These are phyloP conservation scores for Oostethus manadensis DNA, from an alignment of 2,113 vertebrate genomes.

Conservation along the genomic window DNA sequence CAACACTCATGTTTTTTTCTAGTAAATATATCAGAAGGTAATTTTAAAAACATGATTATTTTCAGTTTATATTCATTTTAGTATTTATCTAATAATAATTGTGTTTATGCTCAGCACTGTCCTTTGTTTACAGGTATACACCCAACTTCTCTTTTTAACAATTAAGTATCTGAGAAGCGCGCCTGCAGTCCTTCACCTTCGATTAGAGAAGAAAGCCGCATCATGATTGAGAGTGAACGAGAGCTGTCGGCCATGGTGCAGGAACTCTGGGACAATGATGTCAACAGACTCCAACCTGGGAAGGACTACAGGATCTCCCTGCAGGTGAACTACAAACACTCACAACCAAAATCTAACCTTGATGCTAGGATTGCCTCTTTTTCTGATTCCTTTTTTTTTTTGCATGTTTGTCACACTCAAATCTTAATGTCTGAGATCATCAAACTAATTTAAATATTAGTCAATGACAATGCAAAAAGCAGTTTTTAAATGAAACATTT, in stretches of 20 bases:
- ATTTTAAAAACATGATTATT: too few species aligned
- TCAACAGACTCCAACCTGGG: constrained; percentile 72
- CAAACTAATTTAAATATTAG: too few species aligned
- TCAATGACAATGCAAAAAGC: too few species aligned
- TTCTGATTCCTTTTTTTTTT: too few species aligned
- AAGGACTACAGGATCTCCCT: constrained; percentile 76
- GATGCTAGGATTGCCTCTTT: too few species aligned
- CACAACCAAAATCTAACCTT: background rate
- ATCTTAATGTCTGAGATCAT: too few species aligned
- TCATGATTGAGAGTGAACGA: constrained; percentile 68
- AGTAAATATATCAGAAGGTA: too few species aligned
- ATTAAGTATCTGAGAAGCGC: background rate
- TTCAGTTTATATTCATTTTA: too few species aligned
- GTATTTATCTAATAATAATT: background rate
- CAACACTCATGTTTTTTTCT: too few species aligned
- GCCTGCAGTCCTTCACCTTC: constrained; percentile 4
- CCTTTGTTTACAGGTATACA: background rate
- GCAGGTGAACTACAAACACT: constrained; percentile 58
- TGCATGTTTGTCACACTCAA: too few species aligned
- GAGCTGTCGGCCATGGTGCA: constrained; percentile 71
- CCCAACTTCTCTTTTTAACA: background rate
- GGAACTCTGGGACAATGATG: constrained; percentile 74
- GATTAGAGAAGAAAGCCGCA: constrained; percentile 5
- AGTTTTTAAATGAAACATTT: too few species aligned
- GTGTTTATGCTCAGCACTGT: background rate